Conservation (phyloP, 2,888 invertebrate species). For the Syrista parreyssii region DNA sequence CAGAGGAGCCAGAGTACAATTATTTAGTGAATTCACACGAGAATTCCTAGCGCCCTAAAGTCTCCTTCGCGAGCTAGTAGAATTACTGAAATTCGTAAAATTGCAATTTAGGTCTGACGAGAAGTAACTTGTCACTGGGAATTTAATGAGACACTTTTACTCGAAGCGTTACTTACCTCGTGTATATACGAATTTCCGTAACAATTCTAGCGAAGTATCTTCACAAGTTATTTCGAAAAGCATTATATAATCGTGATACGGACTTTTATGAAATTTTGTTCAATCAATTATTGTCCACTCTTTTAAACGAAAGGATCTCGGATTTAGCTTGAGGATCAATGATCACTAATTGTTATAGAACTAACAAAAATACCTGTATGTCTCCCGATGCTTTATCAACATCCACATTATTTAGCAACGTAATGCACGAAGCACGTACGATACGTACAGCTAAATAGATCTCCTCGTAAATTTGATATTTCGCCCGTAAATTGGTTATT, state of each 20-base stretch:
- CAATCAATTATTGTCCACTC: no score
- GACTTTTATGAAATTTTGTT: no score
- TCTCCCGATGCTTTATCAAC: no score
- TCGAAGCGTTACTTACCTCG: not conserved
- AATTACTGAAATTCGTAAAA: slow-evolving; percentile 35
- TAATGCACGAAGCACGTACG: not conserved
- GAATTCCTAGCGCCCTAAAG: not conserved
- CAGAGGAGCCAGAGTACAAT: not conserved
- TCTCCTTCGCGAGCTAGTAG: not conserved
- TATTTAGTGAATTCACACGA: not conserved
- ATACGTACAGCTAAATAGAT: not conserved
- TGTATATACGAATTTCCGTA: not conserved
- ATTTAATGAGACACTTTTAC: not conserved
- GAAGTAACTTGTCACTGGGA: slow-evolving; percentile 42
- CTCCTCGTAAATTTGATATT: not conserved
- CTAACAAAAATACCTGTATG: no score
- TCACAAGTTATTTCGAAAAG: not conserved
- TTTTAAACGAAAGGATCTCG: no score
- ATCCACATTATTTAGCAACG: not conserved
- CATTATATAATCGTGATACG: not conserved
- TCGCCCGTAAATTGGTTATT: not conserved
- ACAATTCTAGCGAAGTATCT: not conserved
- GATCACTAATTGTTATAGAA: no score
- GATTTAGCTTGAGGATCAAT: no score
- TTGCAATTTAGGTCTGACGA: slow-evolving; percentile 47